Evolutionary conservation across 2,113 vertebrate genomes (phyloP).

Genomic region (Bufo bufo): DNA sequence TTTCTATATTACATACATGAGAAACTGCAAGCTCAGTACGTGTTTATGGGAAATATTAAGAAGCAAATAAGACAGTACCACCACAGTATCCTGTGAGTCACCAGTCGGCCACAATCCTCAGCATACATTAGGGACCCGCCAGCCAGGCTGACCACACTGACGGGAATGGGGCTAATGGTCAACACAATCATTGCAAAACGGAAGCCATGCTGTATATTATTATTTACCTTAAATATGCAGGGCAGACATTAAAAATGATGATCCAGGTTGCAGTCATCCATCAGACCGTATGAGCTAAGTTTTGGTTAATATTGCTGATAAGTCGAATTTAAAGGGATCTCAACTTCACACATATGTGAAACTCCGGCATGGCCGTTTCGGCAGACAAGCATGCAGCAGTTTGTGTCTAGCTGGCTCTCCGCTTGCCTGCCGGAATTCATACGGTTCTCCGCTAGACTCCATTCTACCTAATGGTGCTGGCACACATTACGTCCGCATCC

Average conservation of each 20-base stretch:
- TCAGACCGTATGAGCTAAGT: too few species aligned
- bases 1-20: constrained; percentile 16
- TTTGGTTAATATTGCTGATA: not conserved
- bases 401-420: not conserved
- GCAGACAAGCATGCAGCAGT: too few species aligned
- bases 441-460: too few species aligned
- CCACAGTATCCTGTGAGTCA: constrained; percentile 57
- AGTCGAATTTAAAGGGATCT: not conserved
- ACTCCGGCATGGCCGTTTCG: too few species aligned
- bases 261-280: not conserved
- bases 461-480: too few species aligned
- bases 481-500: too few species aligned
- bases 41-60: constrained; percentile 45
- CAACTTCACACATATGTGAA: not conserved
- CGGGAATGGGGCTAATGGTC: not conserved
- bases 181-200: not conserved
- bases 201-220: not conserved
- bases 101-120: constrained; percentile 1
- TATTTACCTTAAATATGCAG: not conserved
- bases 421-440: too few species aligned
- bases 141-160: not conserved
- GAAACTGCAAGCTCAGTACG: constrained; percentile 43
- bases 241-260: not conserved
- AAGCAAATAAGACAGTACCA: constrained; percentile 29
- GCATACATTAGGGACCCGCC: constrained; percentile 34